Base-by-base conservation (phyloP, 1,140 invertebrate species). In the Cheumatopsyche charites region DNA sequence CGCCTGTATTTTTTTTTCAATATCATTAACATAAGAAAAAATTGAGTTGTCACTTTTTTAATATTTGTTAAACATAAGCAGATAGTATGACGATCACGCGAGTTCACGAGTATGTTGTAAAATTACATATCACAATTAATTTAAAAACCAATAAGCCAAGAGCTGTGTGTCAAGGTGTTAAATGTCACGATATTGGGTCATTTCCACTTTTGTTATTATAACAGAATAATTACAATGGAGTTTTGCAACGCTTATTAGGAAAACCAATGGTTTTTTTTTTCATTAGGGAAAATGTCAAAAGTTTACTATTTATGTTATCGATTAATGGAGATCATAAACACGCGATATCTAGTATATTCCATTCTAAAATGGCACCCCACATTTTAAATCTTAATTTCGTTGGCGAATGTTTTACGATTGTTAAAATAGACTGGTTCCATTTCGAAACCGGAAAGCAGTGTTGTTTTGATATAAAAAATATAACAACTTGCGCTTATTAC, bases 141-240 rank as follows among this genome's bases (percentile, higher is more conserved):
- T 9, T 58, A 12, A 58, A 58, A 23, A 58, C 12, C 13, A 23
- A 58, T 58, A 23, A 66, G 42, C 63, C 63, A 66, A n/a, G 12
- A 66, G 42, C 36, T 47, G 23, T 66, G 43, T 66, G 63, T 66
- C 63, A 66, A 66, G 63, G 63, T 66, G 23, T 47, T 42, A 19
- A n/a, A 26, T 66, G 23, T 66, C 63, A 66, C 63, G 63, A 47
- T 21, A 47, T 45, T 47, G 63, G 23, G 43, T 43, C 63, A 42
- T 43, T 66, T 45, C 43, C 17, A 65, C 62, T 15, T 65, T 26
- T 47, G 17, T 23, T 21, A 65, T 65, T 4, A 23, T 47, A 19
- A 15, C 63, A 23, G 1, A 21, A 25, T 58, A 25, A 66, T 45
- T 65, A 25, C 15, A 25, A 47, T 47, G 1, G 13, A 13, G 11